Evolutionary conservation across 2,888 invertebrate species (phyloP), one percentile per base, ranked within the genome.

Genomic region (Lamellibrachia satsuma): DNA sequence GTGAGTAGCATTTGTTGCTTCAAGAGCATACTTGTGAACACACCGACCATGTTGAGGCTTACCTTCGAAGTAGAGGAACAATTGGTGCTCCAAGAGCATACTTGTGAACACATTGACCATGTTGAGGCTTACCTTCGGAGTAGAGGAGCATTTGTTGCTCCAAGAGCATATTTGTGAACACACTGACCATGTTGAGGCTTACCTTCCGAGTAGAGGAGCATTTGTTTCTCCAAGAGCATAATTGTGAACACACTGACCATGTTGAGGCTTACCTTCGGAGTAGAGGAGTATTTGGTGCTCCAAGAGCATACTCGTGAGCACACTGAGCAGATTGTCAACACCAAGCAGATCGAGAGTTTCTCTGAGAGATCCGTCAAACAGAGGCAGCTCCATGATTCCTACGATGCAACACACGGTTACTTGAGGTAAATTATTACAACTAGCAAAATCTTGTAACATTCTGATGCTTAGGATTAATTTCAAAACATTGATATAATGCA

Each of bases 241-340:
- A 99, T 99, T 90, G 99, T 98, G 96, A 99, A 98, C 92, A 99
- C 97, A 96, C 98, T 98, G 94, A 99, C 97, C 92, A 99, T 98
- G 96, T 98, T 92, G 6, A 91, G 90, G 92, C 95, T 96, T 97
- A 98, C 98, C 98, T 97, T 98, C 98, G 93, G 99, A 99, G 96
- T 98, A 98, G 52, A 99, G 97, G 90, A 99, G 97, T 93, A 99
- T 98, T 97, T 99, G 99, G 97, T 99, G 99, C 97, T 99, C 99
- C 57, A 99, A 97, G 52, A 99, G 97, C 92, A 99, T 98, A 97
- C 99, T 99, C 90, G 99, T 98, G 96, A 99, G 98, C 92, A 99
- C 97, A 96, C 98, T 98, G 94, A 99, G 97, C 92, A 99, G 98
- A 96, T 98, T 98, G 95, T 99, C 99, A 6, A 99, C 98, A 52